Base-by-base conservation (phyloP, 1,140 invertebrate genomes). In the Trachymyrmex septentrionalis region DNA sequence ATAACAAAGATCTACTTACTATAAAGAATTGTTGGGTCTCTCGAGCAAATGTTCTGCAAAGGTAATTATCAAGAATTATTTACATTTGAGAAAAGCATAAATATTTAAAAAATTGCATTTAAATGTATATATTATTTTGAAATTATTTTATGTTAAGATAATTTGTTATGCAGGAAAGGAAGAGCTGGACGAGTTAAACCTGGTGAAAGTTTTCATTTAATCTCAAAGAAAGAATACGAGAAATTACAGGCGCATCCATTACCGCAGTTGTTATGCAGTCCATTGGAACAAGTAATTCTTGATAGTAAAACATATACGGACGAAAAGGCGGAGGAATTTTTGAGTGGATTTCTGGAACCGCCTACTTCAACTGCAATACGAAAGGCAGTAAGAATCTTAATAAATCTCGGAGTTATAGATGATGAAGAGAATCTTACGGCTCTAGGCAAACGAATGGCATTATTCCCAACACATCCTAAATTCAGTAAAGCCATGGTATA, bases 141-240 rank as follows among this genome's bases (percentile, higher is more conserved):
- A 34, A 48, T 50, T 19, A 21, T 50, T 30, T 69, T 73, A 27
- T 12, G 59, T 59, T 10, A 38, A 63, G 4, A 24, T 14, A 44
- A 30, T 72, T 69, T 88, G 27, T 90, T 86, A 84, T 80, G 3
- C 48, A 95, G 95, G 59, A 95, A 96, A 91, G 97, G 97, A 27
- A 94, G 97, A 84, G 97, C 97, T 64, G 97, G 97, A 21, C 95
- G 97, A 88, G 97, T 97, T 50, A 95, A 96, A 89, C 95, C 97
- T 3, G 98, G 98, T 6, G 97, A 98, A 93, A 97, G 97, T 92
- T 98, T 97, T 92, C 98, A 98, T 93, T 93, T 99, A 9, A 96
- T 97, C 86, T 96, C 96, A 6, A 93, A 94, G 88, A 88, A 93
- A 24, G 94, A 96, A 27, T 96, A 93, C 61, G 90, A 96, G 0